Evolutionary conservation across 1,140 invertebrate species (phyloP).

Genomic region (Phocides pigmalion): DNA sequence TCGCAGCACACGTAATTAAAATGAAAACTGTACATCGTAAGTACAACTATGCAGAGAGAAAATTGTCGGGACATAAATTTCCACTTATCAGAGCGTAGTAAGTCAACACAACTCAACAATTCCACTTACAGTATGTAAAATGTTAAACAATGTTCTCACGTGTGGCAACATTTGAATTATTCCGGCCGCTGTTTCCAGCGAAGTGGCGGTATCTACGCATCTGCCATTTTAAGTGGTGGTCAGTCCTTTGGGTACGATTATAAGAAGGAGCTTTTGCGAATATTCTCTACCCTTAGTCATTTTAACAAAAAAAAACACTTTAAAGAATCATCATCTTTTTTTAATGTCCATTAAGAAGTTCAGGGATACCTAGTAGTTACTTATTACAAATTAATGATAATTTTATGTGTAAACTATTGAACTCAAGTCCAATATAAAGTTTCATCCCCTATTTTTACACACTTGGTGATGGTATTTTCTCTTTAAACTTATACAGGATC

Average conservation of each 20-base stretch:
- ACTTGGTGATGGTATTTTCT: too few relatives aligned
- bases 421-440: too few relatives aligned
- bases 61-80: neutral
- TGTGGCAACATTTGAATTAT: constrained; percentile 23
- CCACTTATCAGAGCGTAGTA: neutral
- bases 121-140: constrained; percentile 5
- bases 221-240: constrained; percentile 15
- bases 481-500: too few relatives aligned
- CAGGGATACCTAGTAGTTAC: too few relatives aligned
- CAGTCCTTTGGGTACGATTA: neutral
- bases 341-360: too few relatives aligned
- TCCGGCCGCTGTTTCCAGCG: constrained; percentile 7
- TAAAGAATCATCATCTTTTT: too few relatives aligned
- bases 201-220: constrained; percentile 14
- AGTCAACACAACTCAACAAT: neutral
- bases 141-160: constrained; percentile 17
- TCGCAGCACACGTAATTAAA: too few relatives aligned
- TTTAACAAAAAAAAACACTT: too few relatives aligned
- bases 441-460: too few relatives aligned
- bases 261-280: neutral
- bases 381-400: too few relatives aligned
- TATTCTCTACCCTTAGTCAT: neutral
- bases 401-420: too few relatives aligned
- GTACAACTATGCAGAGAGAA: neutral
- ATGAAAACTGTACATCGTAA: too few relatives aligned